These are phyloP conservation scores for Mus musculus DNA, from an alignment of 2,113 vertebrate species.

Conservation along the genomic window GRCm39 chrX:57953001-57953500, in stretches of 20 bases:
- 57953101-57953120: slow-evolving; percentile 11
- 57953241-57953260: neutral
- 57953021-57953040: no score
- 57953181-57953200: neutral
- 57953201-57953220: neutral
- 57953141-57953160: neutral
- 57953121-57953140: neutral
- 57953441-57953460: neutral
- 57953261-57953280: neutral
- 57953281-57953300: neutral
- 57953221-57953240: neutral
- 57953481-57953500: neutral
- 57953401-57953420: neutral
- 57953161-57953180: neutral
- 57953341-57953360: neutral
- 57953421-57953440: neutral
- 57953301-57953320: neutral
- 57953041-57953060: no score
- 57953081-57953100: neutral
- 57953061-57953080: neutral
- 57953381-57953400: neutral
- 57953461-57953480: neutral
- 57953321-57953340: neutral
- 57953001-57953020: no score
- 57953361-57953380: neutral